Evolutionary conservation across 2,113 vertebrate genomes (phyloP).

Genomic region (Felis chaus): DNA sequence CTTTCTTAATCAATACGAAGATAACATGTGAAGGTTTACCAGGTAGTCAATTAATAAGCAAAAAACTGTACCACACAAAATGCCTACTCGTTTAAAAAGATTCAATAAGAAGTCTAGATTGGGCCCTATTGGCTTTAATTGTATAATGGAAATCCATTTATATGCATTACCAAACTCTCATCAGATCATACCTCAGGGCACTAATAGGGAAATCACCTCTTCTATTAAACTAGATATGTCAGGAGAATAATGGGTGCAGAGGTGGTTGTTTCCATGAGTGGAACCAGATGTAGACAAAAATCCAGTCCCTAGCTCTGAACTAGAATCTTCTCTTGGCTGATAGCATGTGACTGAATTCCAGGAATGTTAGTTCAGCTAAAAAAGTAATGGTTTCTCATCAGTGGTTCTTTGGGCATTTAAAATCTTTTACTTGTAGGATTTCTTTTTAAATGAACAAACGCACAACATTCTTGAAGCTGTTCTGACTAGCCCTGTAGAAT

Average conservation of each 20-base stretch:
- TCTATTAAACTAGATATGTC: slow-evolving; percentile 50
- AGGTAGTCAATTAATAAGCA: slow-evolving; percentile 36
- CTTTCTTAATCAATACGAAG: slow-evolving; percentile 3
- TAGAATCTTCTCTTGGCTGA: background rate
- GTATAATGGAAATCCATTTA: slow-evolving; percentile 61
- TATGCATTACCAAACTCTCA: slow-evolving; percentile 60
- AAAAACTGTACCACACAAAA: background rate
- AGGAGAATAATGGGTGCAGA: slow-evolving; percentile 35
- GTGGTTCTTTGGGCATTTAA: slow-evolving; percentile 28
- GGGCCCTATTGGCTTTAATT: slow-evolving; percentile 44
- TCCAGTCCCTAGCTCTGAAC: slow-evolving; percentile 26
- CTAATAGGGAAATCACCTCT: slow-evolving; percentile 33
- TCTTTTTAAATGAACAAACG: slow-evolving; percentile 70
- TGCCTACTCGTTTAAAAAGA: background rate
- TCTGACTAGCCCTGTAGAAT: slow-evolving; percentile 69
- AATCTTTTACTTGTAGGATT: background rate
- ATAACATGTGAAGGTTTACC: background rate
- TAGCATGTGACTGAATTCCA: slow-evolving; percentile 73
- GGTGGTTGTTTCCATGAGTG: slow-evolving; percentile 58
- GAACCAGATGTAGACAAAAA: slow-evolving; percentile 66
- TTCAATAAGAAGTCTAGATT: slow-evolving; percentile 44
- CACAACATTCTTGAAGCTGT: slow-evolving; percentile 57
- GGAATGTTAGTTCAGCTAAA: slow-evolving; percentile 73
- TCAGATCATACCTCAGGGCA: slow-evolving; percentile 49
- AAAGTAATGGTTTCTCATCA: slow-evolving; percentile 73